phyloP scores from a whole-genome alignment of 1,140 invertebrate genomes.

The Drosophila watanabei region DNA sequence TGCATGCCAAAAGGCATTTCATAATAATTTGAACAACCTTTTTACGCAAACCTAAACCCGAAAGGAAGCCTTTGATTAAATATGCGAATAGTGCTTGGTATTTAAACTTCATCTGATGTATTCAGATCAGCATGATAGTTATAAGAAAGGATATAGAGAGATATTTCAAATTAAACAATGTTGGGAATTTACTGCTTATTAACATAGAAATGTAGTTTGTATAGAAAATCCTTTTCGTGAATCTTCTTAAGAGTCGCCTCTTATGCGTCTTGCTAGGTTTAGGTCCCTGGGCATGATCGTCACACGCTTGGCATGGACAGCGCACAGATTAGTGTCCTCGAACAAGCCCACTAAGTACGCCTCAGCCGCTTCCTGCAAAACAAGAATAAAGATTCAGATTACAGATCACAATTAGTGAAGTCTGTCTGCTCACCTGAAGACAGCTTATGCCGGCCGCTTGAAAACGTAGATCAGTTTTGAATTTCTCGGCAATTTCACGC shows the following conservation, averaged over 20 bases:
- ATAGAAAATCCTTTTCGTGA: not conserved
- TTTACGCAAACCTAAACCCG: constrained; percentile 64
- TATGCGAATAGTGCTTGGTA: constrained; percentile 39
- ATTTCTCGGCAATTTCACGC: constrained; percentile 94
- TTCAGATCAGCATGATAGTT: not conserved
- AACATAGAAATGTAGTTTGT: not conserved
- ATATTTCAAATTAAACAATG: not conserved
- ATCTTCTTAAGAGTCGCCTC: constrained; percentile 89
- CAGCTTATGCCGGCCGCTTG: constrained; percentile 92
- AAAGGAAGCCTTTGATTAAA: constrained; percentile 40
- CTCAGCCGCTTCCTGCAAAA: constrained; percentile 91
- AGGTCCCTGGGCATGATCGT: constrained; percentile 97
- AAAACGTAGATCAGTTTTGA: constrained; percentile 92
- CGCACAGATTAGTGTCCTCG: constrained; percentile 93
- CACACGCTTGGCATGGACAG: constrained; percentile 96
- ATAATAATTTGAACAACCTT: constrained; percentile 84
- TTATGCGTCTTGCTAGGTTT: constrained; percentile 92
- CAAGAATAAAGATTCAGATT: not conserved
- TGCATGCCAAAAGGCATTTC: constrained; percentile 84
- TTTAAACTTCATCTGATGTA: not conserved
- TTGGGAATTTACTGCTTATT: too few relatives aligned
- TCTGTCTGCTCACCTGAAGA: constrained; percentile 86
- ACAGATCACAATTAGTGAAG: not conserved
- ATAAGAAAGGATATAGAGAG: not conserved
- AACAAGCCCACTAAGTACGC: constrained; percentile 95